Conservation (phyloP, 1,140 invertebrate genomes). For the Formica exsecta region DNA sequence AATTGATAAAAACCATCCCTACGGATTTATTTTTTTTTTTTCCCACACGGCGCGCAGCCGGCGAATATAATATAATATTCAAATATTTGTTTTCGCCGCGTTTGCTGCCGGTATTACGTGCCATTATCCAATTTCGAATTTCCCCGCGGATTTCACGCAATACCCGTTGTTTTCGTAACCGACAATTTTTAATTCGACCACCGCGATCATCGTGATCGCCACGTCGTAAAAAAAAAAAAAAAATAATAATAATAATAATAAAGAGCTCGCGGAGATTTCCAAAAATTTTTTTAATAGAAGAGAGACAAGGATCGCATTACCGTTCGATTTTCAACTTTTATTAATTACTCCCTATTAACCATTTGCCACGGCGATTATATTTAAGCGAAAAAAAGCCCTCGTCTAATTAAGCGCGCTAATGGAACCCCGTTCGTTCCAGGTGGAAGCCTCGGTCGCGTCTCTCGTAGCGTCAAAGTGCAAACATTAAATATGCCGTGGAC, state of each 20-base stretch:
- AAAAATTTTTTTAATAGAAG: neutral
- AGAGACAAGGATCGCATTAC: conserved; percentile 14
- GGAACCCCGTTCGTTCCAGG: conserved; percentile 65
- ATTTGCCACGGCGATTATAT: conserved; percentile 67
- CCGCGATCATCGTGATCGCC: conserved; percentile 3
- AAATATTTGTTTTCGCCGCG: conserved; percentile 47
- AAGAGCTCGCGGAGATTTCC: neutral
- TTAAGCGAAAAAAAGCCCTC: conserved; percentile 37
- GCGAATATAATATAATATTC: conserved; percentile 30
- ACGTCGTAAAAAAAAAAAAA: too few relatives aligned
- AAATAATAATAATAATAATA: neutral
- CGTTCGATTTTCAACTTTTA: conserved; percentile 49
- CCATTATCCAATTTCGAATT: conserved; percentile 50
- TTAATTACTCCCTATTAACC: conserved; percentile 64
- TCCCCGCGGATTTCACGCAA: conserved; percentile 27
- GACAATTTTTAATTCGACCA: neutral
- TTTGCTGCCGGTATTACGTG: conserved; percentile 41
- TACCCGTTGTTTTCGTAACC: conserved; percentile 9
- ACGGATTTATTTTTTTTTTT: conserved; percentile 28
- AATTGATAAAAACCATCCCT: conserved; percentile 45
- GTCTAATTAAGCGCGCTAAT: conserved; percentile 72
- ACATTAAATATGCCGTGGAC: conserved; percentile 76
- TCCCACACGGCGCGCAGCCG: neutral
- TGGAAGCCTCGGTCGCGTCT: conserved; percentile 47
- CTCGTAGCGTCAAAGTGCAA: conserved; percentile 74